phyloP scores from a whole-genome alignment of 1,140 invertebrate species.

The Bombus picipes region DNA sequence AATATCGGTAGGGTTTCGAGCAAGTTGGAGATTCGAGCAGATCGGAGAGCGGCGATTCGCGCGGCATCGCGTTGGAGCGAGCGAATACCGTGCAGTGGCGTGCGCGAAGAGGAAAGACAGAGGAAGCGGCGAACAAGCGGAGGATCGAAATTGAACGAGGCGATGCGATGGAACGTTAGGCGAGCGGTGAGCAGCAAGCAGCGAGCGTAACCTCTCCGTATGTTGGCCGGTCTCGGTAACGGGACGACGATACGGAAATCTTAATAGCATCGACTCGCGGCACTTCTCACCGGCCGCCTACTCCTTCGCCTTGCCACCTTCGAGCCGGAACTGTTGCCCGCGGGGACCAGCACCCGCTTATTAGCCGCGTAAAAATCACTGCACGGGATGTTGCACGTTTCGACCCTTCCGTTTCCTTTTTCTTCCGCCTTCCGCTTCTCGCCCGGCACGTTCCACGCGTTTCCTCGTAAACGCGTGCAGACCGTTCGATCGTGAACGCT shows the following conservation, averaged over 20 bases:
- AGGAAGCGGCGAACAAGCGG: neutral
- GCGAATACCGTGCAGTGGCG: no score
- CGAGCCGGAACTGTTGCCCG: slow-evolving; percentile 63
- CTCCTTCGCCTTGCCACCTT: slow-evolving; percentile 58
- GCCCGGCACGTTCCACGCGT: neutral
- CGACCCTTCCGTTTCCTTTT: neutral
- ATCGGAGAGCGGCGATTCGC: neutral
- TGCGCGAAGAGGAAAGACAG: neutral
- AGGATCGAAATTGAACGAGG: neutral
- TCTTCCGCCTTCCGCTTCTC: neutral
- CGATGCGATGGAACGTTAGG: neutral
- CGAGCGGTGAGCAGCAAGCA: neutral
- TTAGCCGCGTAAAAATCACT: slow-evolving; percentile 62
- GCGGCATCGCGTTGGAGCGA: neutral
- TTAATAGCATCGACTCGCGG: slow-evolving; percentile 64
- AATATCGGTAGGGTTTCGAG: neutral
- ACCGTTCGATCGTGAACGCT: fast-evolving
- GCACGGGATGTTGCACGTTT: slow-evolving; percentile 35
- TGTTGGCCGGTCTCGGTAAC: slow-evolving; percentile 26
- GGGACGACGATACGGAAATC: slow-evolving; percentile 66
- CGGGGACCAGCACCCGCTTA: slow-evolving; percentile 56
- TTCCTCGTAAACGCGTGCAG: no score
- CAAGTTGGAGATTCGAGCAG: no score
- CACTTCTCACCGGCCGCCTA: slow-evolving; percentile 28
- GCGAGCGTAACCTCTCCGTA: neutral